A percentile compares a stretch with the other conserved stretches of the same genome.
These are phyloP conservation scores for Heteromurus nitidus DNA, from an alignment of 2,888 invertebrate species.

Conservation along the genomic window DNA sequence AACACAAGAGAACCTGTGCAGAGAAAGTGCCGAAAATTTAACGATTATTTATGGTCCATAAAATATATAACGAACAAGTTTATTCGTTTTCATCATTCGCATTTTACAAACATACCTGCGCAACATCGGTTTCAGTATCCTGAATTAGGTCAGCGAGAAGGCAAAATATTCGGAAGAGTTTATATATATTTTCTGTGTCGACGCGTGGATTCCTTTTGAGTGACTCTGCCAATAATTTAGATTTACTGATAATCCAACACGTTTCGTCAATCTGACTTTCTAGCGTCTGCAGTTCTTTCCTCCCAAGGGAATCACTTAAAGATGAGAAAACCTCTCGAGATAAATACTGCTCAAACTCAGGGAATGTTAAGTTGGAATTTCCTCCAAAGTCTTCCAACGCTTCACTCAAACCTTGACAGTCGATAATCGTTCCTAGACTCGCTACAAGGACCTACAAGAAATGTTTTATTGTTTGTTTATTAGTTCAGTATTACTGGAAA, in stretches of 20 bases:
- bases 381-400: slow-evolving; percentile 86
- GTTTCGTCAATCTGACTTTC: slow-evolving; percentile 84
- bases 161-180: slow-evolving; percentile 87
- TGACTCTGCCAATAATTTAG: slow-evolving; percentile 78
- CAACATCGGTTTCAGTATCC: slow-evolving; percentile 75
- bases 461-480: background rate
- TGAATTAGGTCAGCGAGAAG: slow-evolving; percentile 84
- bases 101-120: slow-evolving; percentile 66
- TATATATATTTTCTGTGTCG: slow-evolving; percentile 82
- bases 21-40: no score
- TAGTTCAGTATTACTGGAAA: no score
- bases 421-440: slow-evolving; percentile 86
- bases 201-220: slow-evolving; percentile 80
- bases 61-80: no score
- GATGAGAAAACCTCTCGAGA: slow-evolving; percentile 84
- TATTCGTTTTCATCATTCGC: no score
- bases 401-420: slow-evolving; percentile 86
- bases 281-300: slow-evolving; percentile 79
- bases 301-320: slow-evolving; percentile 80
- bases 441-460: slow-evolving; percentile 84
- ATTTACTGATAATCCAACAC: slow-evolving; percentile 88
- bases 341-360: slow-evolving; percentile 85
- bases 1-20: slow-evolving; percentile 72
- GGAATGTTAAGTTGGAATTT: slow-evolving; percentile 82
- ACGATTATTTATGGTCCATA: no score